These are phyloP conservation scores for Champsocephalus gunnari DNA, from an alignment of 2,797 vertebrate species.

Conservation along the genomic window DNA sequence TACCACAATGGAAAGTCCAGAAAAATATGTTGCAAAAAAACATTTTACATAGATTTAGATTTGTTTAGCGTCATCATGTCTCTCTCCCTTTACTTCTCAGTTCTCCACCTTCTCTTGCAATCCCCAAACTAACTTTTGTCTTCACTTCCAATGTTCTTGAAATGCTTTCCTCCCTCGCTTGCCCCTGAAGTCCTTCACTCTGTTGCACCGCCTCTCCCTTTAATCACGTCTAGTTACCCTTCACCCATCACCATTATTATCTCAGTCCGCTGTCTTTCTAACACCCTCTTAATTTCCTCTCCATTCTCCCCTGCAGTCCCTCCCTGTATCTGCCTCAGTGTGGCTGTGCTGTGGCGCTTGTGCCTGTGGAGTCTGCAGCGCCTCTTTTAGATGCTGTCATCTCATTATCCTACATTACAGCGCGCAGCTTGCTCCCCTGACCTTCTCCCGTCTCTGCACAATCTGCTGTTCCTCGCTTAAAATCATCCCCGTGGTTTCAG, in stretches of 20 bases:
- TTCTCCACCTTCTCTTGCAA: not conserved
- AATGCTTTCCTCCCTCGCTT: not conserved
- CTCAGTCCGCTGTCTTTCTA: slow-evolving; percentile 10
- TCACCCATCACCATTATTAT: slow-evolving; percentile 57
- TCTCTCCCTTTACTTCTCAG: too few species aligned
- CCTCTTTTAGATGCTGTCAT: slow-evolving; percentile 34
- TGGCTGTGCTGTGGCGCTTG: slow-evolving; percentile 21
- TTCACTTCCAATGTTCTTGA: not conserved
- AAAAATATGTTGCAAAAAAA: too few species aligned
- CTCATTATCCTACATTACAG: slow-evolving; percentile 62
- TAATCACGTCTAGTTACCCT: slow-evolving; percentile 2
- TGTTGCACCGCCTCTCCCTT: not conserved
- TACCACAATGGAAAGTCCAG: too few species aligned
- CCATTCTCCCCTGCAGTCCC: slow-evolving; percentile 5
- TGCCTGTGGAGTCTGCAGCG: slow-evolving; percentile 41
- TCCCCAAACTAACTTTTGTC: not conserved
- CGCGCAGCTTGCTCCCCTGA: slow-evolving; percentile 35
- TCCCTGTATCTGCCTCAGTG: slow-evolving; percentile 1
- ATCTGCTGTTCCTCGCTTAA: slow-evolving; percentile 45
- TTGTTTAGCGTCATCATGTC: too few species aligned
- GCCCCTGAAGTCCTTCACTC: not conserved
- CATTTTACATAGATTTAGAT: too few species aligned
- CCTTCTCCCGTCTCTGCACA: slow-evolving; percentile 40
- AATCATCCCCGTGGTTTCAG: not conserved
- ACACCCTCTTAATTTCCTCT: slow-evolving; percentile 10